Conservation (phyloP, 2,888 invertebrate genomes). For the Sphaerophoria taeniata region DNA sequence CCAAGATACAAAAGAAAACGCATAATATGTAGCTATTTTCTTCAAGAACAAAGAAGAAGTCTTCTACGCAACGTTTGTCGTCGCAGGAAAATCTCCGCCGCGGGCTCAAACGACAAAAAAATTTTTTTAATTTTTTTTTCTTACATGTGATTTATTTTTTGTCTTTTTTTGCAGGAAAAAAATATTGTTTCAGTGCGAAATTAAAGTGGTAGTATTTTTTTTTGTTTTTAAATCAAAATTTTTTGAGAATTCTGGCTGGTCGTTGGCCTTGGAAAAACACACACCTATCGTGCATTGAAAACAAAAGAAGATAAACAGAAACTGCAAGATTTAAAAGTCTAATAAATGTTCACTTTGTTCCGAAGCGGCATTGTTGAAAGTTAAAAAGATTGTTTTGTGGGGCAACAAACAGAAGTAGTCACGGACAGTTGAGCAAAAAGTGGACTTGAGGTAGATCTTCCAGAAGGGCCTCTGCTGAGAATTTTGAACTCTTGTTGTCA, state of each 20-base stretch:
- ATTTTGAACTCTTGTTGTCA: slow-evolving; percentile 23
- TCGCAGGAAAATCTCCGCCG: slow-evolving; percentile 48
- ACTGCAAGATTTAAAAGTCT: slow-evolving; percentile 29
- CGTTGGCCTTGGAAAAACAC: slow-evolving; percentile 23
- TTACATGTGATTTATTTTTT: slow-evolving; percentile 36
- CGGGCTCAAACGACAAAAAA: slow-evolving; percentile 20
- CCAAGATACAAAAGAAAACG: slow-evolving; percentile 61
- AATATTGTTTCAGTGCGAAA: too few species aligned
- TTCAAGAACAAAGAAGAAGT: slow-evolving; percentile 71
- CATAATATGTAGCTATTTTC: slow-evolving; percentile 39
- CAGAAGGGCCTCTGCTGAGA: slow-evolving; percentile 10
- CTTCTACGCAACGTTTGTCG: slow-evolving; percentile 37
- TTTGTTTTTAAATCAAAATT: too few species aligned
- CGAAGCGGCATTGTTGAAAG: slow-evolving; percentile 56
- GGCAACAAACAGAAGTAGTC: slow-evolving; percentile 16
- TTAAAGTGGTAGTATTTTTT: too few species aligned
- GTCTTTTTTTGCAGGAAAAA: too few species aligned
- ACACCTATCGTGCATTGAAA: slow-evolving; percentile 1
- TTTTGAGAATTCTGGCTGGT: neutral
- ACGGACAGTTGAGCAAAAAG: too few species aligned
- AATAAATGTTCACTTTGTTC: slow-evolving; percentile 65
- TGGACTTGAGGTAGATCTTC: too few species aligned
- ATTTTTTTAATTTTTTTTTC: slow-evolving; percentile 24
- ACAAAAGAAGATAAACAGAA: neutral
- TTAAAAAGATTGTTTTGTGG: slow-evolving; percentile 33